Evolutionary conservation across 2,797 vertebrate genomes (phyloP), one percentile per base, ranked within the genome.

Genomic region (Halcyon leucocephala): DNA sequence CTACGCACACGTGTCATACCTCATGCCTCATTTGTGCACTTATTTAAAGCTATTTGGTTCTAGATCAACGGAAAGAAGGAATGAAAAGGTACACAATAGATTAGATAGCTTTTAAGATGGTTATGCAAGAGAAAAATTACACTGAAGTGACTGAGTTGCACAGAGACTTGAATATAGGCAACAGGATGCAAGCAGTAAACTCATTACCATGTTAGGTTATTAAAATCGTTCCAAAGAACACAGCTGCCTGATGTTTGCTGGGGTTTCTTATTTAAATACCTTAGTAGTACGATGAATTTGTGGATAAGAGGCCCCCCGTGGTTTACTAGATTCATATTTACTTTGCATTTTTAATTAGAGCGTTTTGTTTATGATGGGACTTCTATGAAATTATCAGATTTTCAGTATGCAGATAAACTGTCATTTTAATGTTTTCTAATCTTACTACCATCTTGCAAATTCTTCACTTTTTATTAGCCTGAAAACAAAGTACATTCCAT

Each of bases 281-380:
- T 78, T 26, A 46, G 19, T 9, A 64, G 65, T 57, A 57, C 71
- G 17, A 93, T 41, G 7, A 73, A 82, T 86, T 79, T 42, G 14
- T 33, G 24, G 33, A 65, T 71, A 77, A 67, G 37, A 85, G 49
- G n/a, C 14, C 29, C 28, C 25, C 29, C 60, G 57, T 49, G 67
- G 78, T 78, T 70, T 83, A 57, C 44, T 29, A 42, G 57, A 82
- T 67, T 60, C 1, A 37, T 42, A 74, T 49, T 93, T 73, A 85
- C 24, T 83, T 87, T 78, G 49, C 44, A 46, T 77, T 94, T 93
- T 26, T 82, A 77, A 94, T 91, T 82, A 82, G n/a, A 89, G 33
- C 6, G 76, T 95, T 92, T 78, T 77, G 28, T 80, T 92, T 77
- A 41, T 44, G 55, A 39, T 1, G 5, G 28, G 77, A 82, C 7